Evolutionary conservation across 2,797 vertebrate genomes (phyloP).

Genomic region (Salarias fasciatus): DNA sequence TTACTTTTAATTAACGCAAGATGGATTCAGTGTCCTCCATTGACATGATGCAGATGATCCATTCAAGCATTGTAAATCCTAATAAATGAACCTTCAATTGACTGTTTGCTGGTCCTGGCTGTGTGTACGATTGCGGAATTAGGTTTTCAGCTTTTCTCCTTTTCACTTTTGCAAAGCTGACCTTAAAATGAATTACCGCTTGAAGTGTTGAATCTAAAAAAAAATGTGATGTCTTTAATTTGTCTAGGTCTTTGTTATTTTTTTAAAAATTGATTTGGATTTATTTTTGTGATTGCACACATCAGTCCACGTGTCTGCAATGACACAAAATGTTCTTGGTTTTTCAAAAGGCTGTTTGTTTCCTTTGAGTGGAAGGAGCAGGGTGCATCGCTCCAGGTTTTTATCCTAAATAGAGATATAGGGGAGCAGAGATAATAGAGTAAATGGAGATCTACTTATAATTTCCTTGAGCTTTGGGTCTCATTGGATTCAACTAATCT

Average conservation of each 20-base stretch:
- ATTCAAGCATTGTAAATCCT: conserved; percentile 16
- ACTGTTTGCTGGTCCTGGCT: conserved; percentile 5
- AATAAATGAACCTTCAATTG: neutral
- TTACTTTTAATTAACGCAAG: conserved; percentile 44
- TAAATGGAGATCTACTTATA: too few relatives aligned
- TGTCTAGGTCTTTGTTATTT: neutral
- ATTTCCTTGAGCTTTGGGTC: too few relatives aligned
- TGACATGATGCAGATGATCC: conserved; percentile 9
- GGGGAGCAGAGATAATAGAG: too few relatives aligned
- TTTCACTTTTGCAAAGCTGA: neutral
- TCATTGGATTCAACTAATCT: too few relatives aligned
- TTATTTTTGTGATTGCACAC: neutral
- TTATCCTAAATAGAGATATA: too few relatives aligned
- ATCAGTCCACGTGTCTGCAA: neutral
- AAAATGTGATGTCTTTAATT: neutral
- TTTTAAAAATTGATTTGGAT: neutral
- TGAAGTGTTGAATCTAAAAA: too few relatives aligned
- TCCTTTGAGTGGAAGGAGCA: too few relatives aligned
- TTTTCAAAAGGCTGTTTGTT: too few relatives aligned
- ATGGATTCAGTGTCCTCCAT: conserved; percentile 30
- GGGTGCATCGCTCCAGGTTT: too few relatives aligned
- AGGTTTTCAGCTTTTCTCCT: conserved; percentile 1
- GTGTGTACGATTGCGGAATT: neutral
- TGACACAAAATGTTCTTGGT: neutral
- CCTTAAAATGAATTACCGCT: conserved; percentile 4